Conservation (phyloP, 2,113 vertebrate species). For the Gymnocephalus cernua region DNA sequence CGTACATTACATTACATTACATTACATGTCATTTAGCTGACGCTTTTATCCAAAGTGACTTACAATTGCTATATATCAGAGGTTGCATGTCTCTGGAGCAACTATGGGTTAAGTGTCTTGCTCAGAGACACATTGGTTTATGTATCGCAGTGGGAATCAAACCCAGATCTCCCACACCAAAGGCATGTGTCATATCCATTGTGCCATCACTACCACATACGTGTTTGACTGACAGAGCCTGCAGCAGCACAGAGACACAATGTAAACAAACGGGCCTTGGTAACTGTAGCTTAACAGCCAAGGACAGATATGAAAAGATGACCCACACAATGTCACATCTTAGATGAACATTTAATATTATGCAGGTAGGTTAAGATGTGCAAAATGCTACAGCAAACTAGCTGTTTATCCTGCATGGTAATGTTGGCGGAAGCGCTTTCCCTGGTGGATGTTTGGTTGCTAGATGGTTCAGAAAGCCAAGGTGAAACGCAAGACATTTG, state of each 20-base stretch:
- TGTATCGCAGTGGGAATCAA: no score
- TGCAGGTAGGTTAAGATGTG: not conserved
- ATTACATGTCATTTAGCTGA: no score
- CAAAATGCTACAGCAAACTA: not conserved
- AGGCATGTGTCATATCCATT: no score
- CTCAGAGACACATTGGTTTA: no score
- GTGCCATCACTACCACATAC: no score
- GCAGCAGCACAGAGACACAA: not conserved
- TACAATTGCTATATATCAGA: no score
- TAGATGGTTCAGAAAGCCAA: not conserved
- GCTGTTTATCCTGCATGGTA: not conserved
- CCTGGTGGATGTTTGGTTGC: not conserved
- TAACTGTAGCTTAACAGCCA: constrained; percentile 10
- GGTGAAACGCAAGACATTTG: not conserved
- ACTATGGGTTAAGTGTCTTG: no score
- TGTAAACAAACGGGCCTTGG: constrained; percentile 22
- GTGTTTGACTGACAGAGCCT: constrained; percentile 20
- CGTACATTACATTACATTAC: no score
- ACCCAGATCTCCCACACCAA: no score
- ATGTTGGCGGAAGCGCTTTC: not conserved
- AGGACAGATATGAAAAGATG: not conserved
- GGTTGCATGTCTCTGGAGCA: no score
- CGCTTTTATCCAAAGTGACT: no score
- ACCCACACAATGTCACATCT: not conserved
- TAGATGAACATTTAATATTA: not conserved